Conservation (phyloP, 2,888 invertebrate species). For the Pollenia griseotomentosa region DNA sequence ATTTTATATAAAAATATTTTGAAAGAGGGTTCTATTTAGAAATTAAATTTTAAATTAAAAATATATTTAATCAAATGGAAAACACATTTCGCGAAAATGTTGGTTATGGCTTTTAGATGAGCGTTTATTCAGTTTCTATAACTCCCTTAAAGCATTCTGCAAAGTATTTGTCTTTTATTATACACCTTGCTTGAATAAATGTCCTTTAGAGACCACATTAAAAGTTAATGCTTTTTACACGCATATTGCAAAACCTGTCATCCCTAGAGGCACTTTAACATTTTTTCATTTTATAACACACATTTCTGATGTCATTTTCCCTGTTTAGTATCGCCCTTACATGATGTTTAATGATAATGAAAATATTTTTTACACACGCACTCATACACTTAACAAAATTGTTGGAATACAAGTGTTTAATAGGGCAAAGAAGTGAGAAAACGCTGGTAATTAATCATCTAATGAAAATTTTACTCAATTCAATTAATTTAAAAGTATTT, state of each 20-base stretch:
- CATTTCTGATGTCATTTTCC: constrained; percentile 38
- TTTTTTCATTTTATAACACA: not conserved
- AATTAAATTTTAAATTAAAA: too few species aligned
- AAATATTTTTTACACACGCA: not conserved
- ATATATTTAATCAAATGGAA: too few species aligned
- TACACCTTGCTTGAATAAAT: not conserved
- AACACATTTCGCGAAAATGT: too few species aligned
- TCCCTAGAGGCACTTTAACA: constrained; percentile 16
- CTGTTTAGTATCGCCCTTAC: not conserved
- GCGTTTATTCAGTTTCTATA: not conserved
- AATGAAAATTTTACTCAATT: too few species aligned
- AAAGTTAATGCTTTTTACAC: not conserved
- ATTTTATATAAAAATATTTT: too few species aligned
- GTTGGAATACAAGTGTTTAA: too few species aligned
- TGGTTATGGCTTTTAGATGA: too few species aligned
- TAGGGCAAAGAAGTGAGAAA: too few species aligned
- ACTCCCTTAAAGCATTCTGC: not conserved
- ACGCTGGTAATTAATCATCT: too few species aligned
- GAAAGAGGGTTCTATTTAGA: too few species aligned
- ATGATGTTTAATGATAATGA: constrained; percentile 9
- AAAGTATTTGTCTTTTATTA: not conserved
- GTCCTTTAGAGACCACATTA: not conserved
- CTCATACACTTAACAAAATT: not conserved
- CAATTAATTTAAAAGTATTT: too few species aligned
- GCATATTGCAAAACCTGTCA: not conserved